A percentile compares a stretch with the other conserved stretches of the same genome.
Evolutionary conservation across 1,140 invertebrate species (phyloP).

Genomic region (Uloborus diversus): DNA sequence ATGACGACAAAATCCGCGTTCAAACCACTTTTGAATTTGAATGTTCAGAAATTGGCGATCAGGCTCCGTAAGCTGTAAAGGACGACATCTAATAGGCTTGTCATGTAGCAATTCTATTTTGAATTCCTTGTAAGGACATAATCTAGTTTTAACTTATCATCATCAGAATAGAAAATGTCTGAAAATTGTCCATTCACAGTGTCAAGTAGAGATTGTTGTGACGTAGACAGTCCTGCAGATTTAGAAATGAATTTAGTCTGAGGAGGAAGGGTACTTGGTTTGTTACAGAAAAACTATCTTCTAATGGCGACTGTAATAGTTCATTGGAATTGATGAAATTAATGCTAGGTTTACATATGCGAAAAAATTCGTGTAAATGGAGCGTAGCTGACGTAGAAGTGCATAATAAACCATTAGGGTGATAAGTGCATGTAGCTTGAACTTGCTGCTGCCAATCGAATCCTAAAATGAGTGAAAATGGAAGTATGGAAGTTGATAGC

Average conservation of each 20-base stretch:
- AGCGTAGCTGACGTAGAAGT: not conserved
- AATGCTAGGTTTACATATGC: too few relatives aligned
- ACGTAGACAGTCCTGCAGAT: too few relatives aligned
- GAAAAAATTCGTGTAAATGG: not conserved
- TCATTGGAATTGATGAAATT: too few relatives aligned
- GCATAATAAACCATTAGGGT: not conserved
- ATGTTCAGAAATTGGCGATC: not conserved
- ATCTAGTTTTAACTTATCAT: not conserved
- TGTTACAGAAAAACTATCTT: not conserved
- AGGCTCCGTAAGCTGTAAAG: not conserved
- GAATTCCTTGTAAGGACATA: not conserved
- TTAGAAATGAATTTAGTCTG: too few relatives aligned
- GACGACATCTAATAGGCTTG: not conserved
- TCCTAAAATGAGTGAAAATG: not conserved
- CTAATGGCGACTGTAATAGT: not conserved
- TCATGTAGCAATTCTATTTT: not conserved
- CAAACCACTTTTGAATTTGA: not conserved
- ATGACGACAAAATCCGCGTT: not conserved
- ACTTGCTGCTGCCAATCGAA: too few relatives aligned
- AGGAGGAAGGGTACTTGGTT: not conserved
- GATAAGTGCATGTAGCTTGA: not conserved
- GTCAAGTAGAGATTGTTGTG: too few relatives aligned
- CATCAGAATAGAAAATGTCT: not conserved
- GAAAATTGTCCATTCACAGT: not conserved
- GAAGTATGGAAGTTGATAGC: not conserved